Evolutionary conservation across 2,797 vertebrate genomes (phyloP).

Genomic region (Balearica regulorum): DNA sequence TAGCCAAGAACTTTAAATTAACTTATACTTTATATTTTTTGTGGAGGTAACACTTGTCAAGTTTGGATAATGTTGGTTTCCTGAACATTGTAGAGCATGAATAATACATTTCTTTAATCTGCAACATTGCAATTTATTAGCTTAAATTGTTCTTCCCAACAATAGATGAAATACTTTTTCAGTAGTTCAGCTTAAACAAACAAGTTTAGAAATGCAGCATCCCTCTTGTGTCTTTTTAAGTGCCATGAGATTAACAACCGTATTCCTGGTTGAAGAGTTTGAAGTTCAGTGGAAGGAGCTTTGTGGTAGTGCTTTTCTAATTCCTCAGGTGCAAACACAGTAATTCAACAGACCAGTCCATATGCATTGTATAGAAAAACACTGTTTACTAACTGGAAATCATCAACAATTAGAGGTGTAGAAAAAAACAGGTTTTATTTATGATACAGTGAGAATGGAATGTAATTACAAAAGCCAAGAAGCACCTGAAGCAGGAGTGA

Average conservation of each 20-base stretch:
- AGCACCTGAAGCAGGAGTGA: background rate
- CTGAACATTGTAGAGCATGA: background rate
- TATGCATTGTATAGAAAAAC: background rate
- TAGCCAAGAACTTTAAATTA: background rate
- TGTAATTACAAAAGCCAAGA: conserved; percentile 20
- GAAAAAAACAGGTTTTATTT: conserved; percentile 72
- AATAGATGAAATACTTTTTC: background rate
- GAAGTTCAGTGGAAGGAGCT: background rate
- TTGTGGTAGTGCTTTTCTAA: background rate
- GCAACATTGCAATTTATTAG: background rate
- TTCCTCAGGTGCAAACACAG: background rate
- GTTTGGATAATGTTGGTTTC: background rate
- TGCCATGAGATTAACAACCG: background rate
- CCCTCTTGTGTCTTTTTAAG: background rate
- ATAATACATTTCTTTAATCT: background rate
- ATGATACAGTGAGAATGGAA: conserved; percentile 59
- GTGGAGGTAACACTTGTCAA: background rate
- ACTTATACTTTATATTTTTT: background rate
- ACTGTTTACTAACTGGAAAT: background rate
- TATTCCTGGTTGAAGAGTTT: background rate
- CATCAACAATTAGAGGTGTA: conserved; percentile 1
- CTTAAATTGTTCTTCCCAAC: background rate
- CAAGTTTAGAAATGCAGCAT: background rate
- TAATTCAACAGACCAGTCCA: background rate
- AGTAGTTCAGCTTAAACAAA: background rate